A percentile compares a stretch with the other conserved stretches of the same genome.
These are phyloP conservation scores for Sakesphorus luctuosus DNA, from an alignment of 2,113 vertebrate genomes.

Conservation along the genomic window DNA sequence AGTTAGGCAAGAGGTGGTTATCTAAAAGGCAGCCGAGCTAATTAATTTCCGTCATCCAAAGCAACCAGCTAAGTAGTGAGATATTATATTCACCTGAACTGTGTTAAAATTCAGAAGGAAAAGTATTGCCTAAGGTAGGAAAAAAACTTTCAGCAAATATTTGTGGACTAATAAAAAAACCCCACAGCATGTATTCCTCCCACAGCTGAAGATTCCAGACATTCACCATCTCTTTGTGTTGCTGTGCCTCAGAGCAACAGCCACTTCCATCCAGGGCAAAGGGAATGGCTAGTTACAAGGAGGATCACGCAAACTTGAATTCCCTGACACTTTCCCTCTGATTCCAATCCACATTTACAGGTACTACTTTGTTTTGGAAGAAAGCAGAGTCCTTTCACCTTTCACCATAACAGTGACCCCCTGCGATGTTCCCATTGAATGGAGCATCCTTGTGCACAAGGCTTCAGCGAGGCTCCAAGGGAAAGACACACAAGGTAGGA, in stretches of 20 bases:
- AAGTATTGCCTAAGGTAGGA: neutral
- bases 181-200: neutral
- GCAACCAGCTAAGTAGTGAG: neutral
- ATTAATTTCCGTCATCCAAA: neutral
- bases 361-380: conserved; percentile 83
- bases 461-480: conserved; percentile 13
- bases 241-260: neutral
- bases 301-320: neutral
- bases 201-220: neutral
- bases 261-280: neutral
- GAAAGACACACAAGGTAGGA: conserved; percentile 46
- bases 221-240: too few species aligned
- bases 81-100: neutral
- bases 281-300: neutral
- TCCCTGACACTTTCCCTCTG: neutral
- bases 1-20: neutral
- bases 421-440: conserved; percentile 84
- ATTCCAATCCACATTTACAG: conserved; percentile 55
- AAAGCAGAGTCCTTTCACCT: conserved; percentile 62
- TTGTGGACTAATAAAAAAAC: neutral
- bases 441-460: conserved; percentile 75
- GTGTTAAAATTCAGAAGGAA: neutral
- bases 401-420: conserved; percentile 85
- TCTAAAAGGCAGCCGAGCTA: neutral
- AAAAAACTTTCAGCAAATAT: neutral